phyloP scores from a whole-genome alignment of 2,888 invertebrate genomes.

The Eupithecia dodoneata region DNA sequence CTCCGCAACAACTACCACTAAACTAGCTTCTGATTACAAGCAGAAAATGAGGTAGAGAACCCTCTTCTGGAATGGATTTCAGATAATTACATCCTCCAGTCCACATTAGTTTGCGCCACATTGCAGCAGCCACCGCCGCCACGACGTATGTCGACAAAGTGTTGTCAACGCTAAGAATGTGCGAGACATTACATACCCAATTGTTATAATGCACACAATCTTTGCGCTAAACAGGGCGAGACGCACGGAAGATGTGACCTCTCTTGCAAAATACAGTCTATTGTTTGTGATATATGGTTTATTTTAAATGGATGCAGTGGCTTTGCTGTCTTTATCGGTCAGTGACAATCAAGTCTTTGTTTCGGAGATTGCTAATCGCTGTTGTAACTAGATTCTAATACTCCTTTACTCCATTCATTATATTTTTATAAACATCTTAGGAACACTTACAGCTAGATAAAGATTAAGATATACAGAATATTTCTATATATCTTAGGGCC shows the following conservation, averaged over 20 bases:
- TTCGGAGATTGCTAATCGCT: slow-evolving; percentile 13
- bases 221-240: slow-evolving; percentile 73
- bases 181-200: slow-evolving; percentile 55
- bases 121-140: slow-evolving; percentile 16
- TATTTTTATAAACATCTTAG: too few species aligned
- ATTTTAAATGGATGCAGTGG: slow-evolving; percentile 37
- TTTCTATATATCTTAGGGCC: too few species aligned
- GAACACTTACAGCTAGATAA: too few species aligned
- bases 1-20: too few species aligned
- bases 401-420: background rate
- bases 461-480: too few species aligned
- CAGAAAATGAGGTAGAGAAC: slow-evolving; percentile 3
- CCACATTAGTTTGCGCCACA: slow-evolving; percentile 20
- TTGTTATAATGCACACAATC: slow-evolving; percentile 72
- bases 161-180: slow-evolving; percentile 50
- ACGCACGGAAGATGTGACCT: slow-evolving; percentile 50
- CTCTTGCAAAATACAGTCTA: slow-evolving; percentile 44
- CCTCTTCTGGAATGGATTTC: background rate
- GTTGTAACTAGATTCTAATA: slow-evolving; percentile 18
- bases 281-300: slow-evolving; percentile 43
- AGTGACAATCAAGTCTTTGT: slow-evolving; percentile 25
- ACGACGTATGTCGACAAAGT: slow-evolving; percentile 31
- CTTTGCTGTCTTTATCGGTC: slow-evolving; percentile 31
- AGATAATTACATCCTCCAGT: slow-evolving; percentile 3
- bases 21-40: too few species aligned